Evolutionary conservation across 1,140 invertebrate species (phyloP).

Genomic region (Hylyphantes graminicola): DNA sequence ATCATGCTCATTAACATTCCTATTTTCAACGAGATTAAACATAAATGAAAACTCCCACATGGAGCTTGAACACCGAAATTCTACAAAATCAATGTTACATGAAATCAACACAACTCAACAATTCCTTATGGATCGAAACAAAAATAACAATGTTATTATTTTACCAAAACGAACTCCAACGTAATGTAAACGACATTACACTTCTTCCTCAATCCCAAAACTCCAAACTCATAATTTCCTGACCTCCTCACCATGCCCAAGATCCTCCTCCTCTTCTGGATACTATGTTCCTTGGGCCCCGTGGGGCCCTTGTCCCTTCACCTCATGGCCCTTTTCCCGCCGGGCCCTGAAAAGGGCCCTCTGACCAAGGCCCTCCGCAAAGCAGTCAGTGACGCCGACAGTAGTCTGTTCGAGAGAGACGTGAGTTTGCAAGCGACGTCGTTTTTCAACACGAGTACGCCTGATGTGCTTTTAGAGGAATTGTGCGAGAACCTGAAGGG

Average conservation of each 20-base stretch:
- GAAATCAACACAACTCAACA: too few relatives aligned
- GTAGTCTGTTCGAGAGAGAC: slow-evolving; percentile 28
- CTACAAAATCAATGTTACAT: too few relatives aligned
- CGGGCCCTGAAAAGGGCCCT: slow-evolving; percentile 2
- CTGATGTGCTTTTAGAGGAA: slow-evolving; percentile 3
- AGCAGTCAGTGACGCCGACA: slow-evolving; percentile 45
- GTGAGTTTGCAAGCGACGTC: slow-evolving; percentile 45
- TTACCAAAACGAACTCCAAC: too few relatives aligned
- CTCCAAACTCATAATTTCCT: not conserved
- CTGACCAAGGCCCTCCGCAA: slow-evolving; percentile 31
- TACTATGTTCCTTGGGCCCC: slow-evolving; percentile 7
- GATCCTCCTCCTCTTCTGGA: slow-evolving; percentile 24
- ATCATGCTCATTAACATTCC: too few relatives aligned
- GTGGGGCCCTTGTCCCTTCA: slow-evolving; percentile 33
- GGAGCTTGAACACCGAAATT: too few relatives aligned
- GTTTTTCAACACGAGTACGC: not conserved
- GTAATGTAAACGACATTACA: too few relatives aligned
- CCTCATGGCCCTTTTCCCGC: slow-evolving; percentile 44
- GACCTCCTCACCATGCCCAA: slow-evolving; percentile 27
- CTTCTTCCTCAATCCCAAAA: too few relatives aligned
- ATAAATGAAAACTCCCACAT: too few relatives aligned
- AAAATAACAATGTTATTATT: too few relatives aligned
- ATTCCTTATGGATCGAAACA: too few relatives aligned
- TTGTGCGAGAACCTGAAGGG: slow-evolving; percentile 33
- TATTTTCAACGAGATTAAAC: too few relatives aligned